A percentile compares a stretch with the other conserved stretches of the same genome.
Conservation (phyloP, 2,797 vertebrate species). For the Poecilia picta region DNA sequence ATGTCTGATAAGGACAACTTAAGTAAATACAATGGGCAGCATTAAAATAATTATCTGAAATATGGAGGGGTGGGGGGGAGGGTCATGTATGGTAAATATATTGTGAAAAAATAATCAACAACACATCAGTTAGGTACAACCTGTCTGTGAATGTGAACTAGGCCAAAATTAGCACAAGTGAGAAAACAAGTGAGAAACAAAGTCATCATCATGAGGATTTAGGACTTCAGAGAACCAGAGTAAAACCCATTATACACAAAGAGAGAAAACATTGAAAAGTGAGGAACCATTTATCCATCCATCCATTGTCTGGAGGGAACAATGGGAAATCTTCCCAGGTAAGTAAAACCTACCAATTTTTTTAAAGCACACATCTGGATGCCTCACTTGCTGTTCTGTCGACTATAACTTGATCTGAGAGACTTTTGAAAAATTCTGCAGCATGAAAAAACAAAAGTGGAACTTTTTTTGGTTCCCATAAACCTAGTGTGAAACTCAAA, state of each 20-base stretch:
- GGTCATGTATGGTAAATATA: not conserved
- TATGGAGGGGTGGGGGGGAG: too few relatives aligned
- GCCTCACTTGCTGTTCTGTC: not conserved
- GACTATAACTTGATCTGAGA: not conserved
- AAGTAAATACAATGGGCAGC: not conserved
- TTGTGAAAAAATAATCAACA: not conserved
- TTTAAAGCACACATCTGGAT: not conserved
- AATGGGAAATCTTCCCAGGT: not conserved
- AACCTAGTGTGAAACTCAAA: not conserved
- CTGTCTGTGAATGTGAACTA: not conserved
- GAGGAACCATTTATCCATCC: not conserved
- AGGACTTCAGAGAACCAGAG: not conserved
- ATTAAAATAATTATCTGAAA: not conserved
- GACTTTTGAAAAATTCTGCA: not conserved
- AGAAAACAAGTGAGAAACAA: not conserved
- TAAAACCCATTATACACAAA: not conserved
- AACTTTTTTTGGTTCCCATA: not conserved
- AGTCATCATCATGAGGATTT: not conserved
- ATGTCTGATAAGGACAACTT: not conserved
- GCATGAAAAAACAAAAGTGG: not conserved
- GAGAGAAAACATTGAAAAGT: not conserved
- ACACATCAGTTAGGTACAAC: not conserved
- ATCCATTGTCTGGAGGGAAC: not conserved
- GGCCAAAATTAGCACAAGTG: not conserved
- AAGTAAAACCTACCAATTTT: not conserved